phyloP scores from a whole-genome alignment of 2,888 invertebrate species.

The Epinotia brunnichana region DNA sequence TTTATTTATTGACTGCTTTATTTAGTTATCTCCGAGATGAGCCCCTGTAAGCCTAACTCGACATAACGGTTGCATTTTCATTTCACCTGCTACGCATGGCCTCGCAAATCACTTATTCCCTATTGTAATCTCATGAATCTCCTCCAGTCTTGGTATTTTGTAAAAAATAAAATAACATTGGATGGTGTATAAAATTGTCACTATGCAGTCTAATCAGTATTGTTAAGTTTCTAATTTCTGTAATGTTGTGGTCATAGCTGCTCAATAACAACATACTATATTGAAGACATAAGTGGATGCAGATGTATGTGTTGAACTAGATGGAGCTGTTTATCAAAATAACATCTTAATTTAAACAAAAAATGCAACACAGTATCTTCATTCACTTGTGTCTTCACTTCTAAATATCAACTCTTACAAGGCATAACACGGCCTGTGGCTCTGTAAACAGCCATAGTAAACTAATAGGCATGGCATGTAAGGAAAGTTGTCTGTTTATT shows the following conservation, averaged over 20 bases:
- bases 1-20: constrained; percentile 85
- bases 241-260: constrained; percentile 25
- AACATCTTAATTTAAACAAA: not conserved
- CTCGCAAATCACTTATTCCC: constrained; percentile 73
- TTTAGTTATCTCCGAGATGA: constrained; percentile 75
- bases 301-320: constrained; percentile 12
- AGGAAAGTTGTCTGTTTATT: constrained; percentile 43
- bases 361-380: constrained; percentile 15
- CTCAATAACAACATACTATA: constrained; percentile 28
- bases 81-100: constrained; percentile 80
- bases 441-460: constrained; percentile 27
- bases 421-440: constrained; percentile 11
- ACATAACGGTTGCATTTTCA: constrained; percentile 78
- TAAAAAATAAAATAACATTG: constrained; percentile 79
- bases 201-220: constrained; percentile 47
- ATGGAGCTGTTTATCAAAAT: constrained; percentile 1
- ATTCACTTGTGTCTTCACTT: constrained; percentile 20
- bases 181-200: constrained; percentile 73
- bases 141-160: constrained; percentile 67
- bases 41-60: constrained; percentile 71
- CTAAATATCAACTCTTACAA: constrained; percentile 27
- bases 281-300: not conserved
- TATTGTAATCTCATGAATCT: constrained; percentile 82
- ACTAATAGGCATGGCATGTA: constrained; percentile 31
- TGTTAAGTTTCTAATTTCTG: constrained; percentile 35